Evolutionary conservation across 92 coral and sea anemone genomes (phyloP).

Genomic region (Bergia puertoricense): DNA sequence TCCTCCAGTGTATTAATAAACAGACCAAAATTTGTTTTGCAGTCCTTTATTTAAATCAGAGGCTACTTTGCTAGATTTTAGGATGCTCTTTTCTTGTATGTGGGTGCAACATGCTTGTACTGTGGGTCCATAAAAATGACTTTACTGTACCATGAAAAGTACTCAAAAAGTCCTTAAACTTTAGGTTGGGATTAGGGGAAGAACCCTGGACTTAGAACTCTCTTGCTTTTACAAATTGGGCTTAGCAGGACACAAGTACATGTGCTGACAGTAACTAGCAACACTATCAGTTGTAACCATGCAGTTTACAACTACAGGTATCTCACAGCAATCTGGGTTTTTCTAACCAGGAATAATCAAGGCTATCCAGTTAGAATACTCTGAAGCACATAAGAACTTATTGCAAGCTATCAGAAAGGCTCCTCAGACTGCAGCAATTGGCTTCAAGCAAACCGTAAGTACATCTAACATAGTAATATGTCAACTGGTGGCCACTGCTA

Average conservation of each 20-base stretch:
- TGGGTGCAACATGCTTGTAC: too few relatives aligned
- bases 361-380: constrained; percentile 95
- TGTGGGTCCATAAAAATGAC: too few relatives aligned
- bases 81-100: too few relatives aligned
- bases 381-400: constrained; percentile 96
- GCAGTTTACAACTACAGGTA: neutral
- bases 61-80: too few relatives aligned
- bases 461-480: neutral
- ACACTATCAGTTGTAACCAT: too few relatives aligned
- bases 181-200: neutral
- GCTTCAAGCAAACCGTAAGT: constrained; percentile 99
- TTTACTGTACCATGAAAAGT: too few relatives aligned
- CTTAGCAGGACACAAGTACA: too few relatives aligned
- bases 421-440: constrained; percentile 91
- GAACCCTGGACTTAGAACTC: neutral
- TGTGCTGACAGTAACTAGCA: neutral
- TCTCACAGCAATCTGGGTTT: neutral
- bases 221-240: neutral
- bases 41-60: too few relatives aligned
- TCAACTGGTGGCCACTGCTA: neutral
- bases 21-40: too few relatives aligned
- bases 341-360: constrained; percentile 82
- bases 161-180: too few relatives aligned
- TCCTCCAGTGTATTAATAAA: too few relatives aligned
- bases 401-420: constrained; percentile 98